phyloP scores from a whole-genome alignment of 1,140 invertebrate genomes.

The Mactra quadrangularis region DNA sequence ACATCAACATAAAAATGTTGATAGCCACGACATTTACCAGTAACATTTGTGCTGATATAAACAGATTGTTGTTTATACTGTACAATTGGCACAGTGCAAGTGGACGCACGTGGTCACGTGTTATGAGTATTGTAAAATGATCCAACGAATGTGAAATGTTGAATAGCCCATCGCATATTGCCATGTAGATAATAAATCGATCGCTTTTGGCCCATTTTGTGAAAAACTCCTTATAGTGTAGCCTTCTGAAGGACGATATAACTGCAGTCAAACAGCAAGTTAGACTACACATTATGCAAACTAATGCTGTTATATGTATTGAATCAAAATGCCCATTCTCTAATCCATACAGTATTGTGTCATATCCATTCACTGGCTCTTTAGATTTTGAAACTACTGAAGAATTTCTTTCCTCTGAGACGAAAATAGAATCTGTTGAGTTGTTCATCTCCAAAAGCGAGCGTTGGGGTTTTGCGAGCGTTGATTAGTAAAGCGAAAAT shows the following conservation, averaged over 20 bases:
- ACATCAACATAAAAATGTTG: slow-evolving; percentile 19
- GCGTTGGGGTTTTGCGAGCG: too few relatives aligned
- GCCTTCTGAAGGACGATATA: not conserved
- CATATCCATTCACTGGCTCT: slow-evolving; percentile 7
- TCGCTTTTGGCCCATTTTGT: not conserved
- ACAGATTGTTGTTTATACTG: not conserved
- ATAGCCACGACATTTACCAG: slow-evolving; percentile 11
- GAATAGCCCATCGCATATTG: slow-evolving; percentile 22
- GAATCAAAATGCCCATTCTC: not conserved
- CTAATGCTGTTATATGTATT: slow-evolving; percentile 17
- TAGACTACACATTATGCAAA: slow-evolving; percentile 18
- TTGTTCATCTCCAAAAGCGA: too few relatives aligned
- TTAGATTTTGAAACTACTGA: too few relatives aligned
- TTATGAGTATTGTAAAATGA: not conserved
- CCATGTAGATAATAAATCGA: slow-evolving; percentile 11
- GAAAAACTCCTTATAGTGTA: slow-evolving; percentile 9
- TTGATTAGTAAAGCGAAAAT: too few relatives aligned
- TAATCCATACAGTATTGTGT: slow-evolving; percentile 10
- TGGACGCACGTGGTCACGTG: slow-evolving; percentile 5
- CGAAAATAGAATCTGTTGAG: too few relatives aligned
- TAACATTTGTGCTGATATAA: not conserved
- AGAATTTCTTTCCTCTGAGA: too few relatives aligned
- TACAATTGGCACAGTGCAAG: slow-evolving; percentile 10
- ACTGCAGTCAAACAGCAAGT: not conserved
- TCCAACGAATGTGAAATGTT: slow-evolving; percentile 7